A percentile compares a stretch with the other conserved stretches of the same genome.
These are phyloP conservation scores for Dinomys branickii DNA, from an alignment of 2,113 vertebrate species.

Conservation along the genomic window DNA sequence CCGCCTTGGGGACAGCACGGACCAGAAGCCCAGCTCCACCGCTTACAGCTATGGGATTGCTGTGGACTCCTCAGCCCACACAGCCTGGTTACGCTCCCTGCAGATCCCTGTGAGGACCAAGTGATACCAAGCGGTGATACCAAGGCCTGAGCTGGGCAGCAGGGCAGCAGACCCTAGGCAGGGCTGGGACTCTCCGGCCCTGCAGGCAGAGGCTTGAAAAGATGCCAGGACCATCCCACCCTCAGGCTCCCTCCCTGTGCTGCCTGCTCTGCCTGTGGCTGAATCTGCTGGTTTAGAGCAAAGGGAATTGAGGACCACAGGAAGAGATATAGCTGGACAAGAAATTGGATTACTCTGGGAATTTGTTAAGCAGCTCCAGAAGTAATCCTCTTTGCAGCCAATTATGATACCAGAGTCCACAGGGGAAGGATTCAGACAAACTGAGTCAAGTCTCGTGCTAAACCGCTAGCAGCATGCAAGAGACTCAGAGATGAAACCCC, in stretches of 20 bases:
- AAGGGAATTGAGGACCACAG: neutral
- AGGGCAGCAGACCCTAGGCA: neutral
- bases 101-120: neutral
- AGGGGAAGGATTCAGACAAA: neutral
- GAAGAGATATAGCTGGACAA: neutral
- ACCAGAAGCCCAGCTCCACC: neutral
- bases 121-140: fast-evolving
- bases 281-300: neutral
- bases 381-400: constrained; percentile 64
- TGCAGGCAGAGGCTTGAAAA: neutral
- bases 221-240: neutral
- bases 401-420: constrained; percentile 10
- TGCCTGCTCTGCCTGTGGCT: neutral
- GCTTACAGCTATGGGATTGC: neutral
- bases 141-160: neutral
- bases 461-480: fast-evolving
- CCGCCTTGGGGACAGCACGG: neutral
- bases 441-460: neutral
- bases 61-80: neutral
- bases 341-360: constrained; percentile 67
- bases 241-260: neutral
- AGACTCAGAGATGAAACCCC: neutral
- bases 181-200: neutral
- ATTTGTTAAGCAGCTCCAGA: constrained; percentile 53
- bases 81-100: neutral